A percentile compares a stretch with the other conserved stretches of the same genome.
These are phyloP conservation scores for Asarcornis scutulata DNA, from an alignment of 2,113 vertebrate genomes.

Conservation along the genomic window DNA sequence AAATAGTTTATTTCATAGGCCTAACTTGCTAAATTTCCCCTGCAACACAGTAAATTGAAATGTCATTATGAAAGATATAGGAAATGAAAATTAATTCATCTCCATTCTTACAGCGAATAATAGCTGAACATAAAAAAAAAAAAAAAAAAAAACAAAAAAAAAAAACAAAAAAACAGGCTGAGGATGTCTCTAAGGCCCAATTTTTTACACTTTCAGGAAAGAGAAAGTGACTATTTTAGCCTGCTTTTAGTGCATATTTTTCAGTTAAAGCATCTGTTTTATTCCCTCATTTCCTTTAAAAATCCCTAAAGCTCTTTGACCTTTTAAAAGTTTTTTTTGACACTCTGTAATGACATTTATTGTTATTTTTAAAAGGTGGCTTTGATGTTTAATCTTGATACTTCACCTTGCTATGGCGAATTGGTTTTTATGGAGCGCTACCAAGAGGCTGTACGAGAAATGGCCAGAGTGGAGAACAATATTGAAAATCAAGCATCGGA, in stretches of 20 bases:
- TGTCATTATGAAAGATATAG: not conserved
- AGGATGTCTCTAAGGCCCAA: not conserved
- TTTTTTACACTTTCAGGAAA: not conserved
- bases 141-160: not conserved
- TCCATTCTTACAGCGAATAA: not conserved
- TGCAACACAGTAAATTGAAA: fast-evolving
- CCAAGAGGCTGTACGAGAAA: conserved; percentile 86
- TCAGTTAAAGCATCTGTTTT: not conserved
- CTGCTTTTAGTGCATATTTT: not conserved
- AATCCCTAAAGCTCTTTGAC: not conserved
- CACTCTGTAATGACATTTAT: not conserved
- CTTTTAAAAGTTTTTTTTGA: not conserved
- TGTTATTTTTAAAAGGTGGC: conserved; percentile 82
- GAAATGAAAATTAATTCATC: not conserved
- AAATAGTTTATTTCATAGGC: not conserved
- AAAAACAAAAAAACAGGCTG: not conserved
- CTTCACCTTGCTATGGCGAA: conserved; percentile 85
- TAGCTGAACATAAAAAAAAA: not conserved
- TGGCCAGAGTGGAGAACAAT: conserved; percentile 90
- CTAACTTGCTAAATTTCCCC: not conserved
- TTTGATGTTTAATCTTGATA: conserved; percentile 86
- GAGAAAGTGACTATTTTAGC: not conserved
- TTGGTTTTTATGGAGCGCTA: conserved; percentile 93
- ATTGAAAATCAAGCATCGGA: conserved; percentile 88
- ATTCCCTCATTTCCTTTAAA: not conserved